These are phyloP conservation scores for Gymnarchus niloticus DNA, from an alignment of 2,113 vertebrate genomes.

Conservation along the genomic window DNA sequence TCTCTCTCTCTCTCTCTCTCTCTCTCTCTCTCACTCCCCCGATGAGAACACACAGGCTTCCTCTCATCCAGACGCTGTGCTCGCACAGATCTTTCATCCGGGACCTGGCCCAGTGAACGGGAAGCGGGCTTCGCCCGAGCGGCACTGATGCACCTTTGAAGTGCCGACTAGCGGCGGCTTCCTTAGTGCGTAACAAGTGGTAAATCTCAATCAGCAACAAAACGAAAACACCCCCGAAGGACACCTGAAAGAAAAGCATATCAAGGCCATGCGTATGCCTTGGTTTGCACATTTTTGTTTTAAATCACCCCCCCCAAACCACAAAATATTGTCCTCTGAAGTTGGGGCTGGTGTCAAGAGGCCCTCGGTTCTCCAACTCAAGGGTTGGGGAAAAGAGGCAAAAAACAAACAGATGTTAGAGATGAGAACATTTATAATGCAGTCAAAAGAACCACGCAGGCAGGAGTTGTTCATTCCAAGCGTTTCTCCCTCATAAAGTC, in stretches of 20 bases:
- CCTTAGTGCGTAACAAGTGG: conserved; percentile 5
- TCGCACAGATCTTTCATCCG: not conserved
- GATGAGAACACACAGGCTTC: not conserved
- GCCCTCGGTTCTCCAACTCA: not conserved
- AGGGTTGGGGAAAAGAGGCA: not conserved
- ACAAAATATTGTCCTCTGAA: not conserved
- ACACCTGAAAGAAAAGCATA: conserved; percentile 19
- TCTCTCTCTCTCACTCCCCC: not conserved
- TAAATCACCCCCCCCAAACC: not conserved
- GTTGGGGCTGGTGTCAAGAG: conserved; percentile 11
- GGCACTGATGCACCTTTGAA: not conserved
- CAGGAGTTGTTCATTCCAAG: not conserved
- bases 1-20: not conserved
- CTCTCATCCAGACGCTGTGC: not conserved
- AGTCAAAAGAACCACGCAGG: not conserved
- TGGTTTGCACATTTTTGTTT: not conserved
- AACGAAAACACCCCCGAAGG: conserved; percentile 25
- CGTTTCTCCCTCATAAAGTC: not conserved
- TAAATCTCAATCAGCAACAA: conserved; percentile 22
- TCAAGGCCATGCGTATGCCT: not conserved
- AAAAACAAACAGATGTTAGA: not conserved
- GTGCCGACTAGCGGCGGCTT: not conserved
- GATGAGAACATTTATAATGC: not conserved
- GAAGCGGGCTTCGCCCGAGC: not conserved
- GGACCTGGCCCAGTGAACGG: not conserved